Evolutionary conservation across 2,113 vertebrate genomes (phyloP).

Genomic region (Rhagologus leucostigma): DNA sequence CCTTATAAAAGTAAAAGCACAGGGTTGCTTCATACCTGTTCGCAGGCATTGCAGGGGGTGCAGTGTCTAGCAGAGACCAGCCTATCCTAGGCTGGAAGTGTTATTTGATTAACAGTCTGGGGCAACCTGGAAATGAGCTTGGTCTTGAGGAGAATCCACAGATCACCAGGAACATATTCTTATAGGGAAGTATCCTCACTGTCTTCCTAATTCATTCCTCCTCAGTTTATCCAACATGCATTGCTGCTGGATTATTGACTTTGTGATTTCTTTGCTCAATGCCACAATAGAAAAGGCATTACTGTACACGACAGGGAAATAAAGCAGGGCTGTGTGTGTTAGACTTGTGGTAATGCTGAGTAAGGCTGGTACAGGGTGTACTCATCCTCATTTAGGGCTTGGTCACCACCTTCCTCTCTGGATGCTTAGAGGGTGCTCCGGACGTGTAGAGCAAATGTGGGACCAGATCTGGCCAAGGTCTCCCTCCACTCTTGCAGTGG

Average conservation of each 20-base stretch:
- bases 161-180: neutral
- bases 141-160: neutral
- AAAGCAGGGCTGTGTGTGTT: neutral
- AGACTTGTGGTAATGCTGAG: neutral
- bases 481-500: neutral
- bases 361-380: neutral
- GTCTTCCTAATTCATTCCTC: neutral
- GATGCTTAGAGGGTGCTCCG: neutral
- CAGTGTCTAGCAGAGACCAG: neutral
- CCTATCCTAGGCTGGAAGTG: neutral
- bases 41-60: neutral
- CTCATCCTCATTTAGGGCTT: neutral
- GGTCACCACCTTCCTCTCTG: neutral
- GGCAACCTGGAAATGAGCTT: neutral
- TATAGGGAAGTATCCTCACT: neutral
- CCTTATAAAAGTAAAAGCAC: neutral
- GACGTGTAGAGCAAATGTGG: neutral
- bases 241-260: slow-evolving; percentile 2
- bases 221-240: neutral
- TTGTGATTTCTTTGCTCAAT: neutral
- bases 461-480: neutral
- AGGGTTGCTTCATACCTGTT: neutral
- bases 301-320: neutral
- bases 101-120: neutral
- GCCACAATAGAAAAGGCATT: neutral